These are phyloP conservation scores for Arremon aurantiirostris DNA, from an alignment of 2,797 vertebrate species.

Conservation along the genomic window DNA sequence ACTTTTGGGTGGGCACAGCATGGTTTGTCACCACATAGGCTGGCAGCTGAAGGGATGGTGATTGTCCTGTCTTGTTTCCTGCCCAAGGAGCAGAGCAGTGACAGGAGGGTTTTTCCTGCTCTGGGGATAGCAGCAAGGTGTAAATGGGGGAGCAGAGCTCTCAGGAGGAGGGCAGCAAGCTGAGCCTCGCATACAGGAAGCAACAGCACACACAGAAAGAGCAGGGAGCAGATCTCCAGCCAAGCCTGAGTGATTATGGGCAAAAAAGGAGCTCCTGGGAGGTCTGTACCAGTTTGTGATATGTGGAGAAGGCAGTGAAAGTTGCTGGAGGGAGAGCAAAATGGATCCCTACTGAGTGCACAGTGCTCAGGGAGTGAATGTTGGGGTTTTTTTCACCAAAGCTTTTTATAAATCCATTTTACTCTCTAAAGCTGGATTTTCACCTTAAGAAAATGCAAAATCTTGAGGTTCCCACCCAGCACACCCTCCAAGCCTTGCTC, in stretches of 20 bases:
- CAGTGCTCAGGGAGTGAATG: not conserved
- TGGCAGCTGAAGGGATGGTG: not conserved
- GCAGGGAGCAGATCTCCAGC: not conserved
- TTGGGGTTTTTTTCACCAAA: not conserved
- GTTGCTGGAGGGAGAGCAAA: not conserved
- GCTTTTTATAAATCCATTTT: not conserved
- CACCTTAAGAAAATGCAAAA: not conserved
- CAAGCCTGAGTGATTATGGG: not conserved
- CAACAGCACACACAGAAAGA: not conserved
- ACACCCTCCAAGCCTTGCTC: not conserved
- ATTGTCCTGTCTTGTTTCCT: not conserved
- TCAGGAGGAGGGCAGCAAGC: not conserved
- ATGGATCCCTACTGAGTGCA: not conserved
- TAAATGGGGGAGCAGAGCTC: not conserved
- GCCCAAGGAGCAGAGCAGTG: not conserved
- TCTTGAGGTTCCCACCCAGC: not conserved
- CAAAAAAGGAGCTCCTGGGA: not conserved
- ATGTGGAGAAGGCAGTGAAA: not conserved
- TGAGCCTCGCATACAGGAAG: accelerated
- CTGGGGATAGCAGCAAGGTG: not conserved
- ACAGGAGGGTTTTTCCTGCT: not conserved
- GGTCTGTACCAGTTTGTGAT: not conserved
- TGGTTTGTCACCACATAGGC: accelerated
- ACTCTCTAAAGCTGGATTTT: not conserved
- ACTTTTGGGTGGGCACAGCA: not conserved